phyloP scores from a whole-genome alignment of 2,113 vertebrate species.

The Chelonoidis abingdonii region DNA sequence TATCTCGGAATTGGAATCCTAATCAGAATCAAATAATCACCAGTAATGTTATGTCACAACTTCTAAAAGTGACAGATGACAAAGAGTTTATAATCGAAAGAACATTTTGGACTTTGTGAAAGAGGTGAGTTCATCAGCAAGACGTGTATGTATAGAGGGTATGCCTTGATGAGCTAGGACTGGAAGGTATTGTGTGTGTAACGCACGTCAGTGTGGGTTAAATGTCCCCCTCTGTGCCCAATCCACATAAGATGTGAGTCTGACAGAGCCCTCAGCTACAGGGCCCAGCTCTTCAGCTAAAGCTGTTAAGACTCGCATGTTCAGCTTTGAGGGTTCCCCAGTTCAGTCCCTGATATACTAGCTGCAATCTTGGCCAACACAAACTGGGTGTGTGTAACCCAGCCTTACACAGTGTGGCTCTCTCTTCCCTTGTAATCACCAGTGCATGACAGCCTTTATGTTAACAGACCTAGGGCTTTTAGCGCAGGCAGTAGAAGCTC shows the following conservation, averaged over 20 bases:
- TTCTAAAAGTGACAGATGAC: neutral
- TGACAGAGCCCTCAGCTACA: neutral
- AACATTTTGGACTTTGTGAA: neutral
- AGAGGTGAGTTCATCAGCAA: neutral
- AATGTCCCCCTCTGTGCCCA: neutral
- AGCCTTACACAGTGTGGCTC: neutral
- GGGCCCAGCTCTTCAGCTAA: neutral
- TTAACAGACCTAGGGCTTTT: neutral
- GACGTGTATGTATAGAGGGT: neutral
- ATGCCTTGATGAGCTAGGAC: neutral
- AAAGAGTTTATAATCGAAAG: neutral
- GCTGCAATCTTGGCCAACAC: neutral
- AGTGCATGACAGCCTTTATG: neutral
- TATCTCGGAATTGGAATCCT: slow-evolving; percentile 44
- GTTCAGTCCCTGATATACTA: neutral
- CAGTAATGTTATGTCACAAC: neutral
- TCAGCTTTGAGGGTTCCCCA: neutral
- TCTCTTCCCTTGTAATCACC: neutral
- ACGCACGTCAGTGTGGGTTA: neutral
- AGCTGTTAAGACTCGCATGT: neutral
- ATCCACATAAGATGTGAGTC: neutral
- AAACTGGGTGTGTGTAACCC: neutral
- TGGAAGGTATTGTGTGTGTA: neutral
- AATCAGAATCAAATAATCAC: neutral
- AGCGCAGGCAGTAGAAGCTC: neutral